Evolutionary conservation across 2,113 vertebrate species (phyloP), one percentile per base, ranked within the genome.

Genomic region (Dinomys branickii): DNA sequence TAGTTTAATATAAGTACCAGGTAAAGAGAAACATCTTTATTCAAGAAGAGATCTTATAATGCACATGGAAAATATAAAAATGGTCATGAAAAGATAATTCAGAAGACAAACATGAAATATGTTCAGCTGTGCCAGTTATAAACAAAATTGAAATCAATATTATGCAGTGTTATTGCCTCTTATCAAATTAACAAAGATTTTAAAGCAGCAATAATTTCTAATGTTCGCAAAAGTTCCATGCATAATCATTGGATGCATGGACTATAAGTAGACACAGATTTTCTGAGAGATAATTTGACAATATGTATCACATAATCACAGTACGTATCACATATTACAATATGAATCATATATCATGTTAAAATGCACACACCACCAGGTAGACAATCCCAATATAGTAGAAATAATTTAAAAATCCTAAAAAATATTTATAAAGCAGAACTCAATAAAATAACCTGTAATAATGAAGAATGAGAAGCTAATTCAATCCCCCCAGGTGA

Each of bases 101-200:
- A 96, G 50, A 85, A 24, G 13, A 85, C 6, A 54, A 69, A 83
- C 52, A 69, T 33, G 41, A 88, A 95, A 87, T 89, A 65, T 4
- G 47, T 54, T 63, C 24, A 38, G 58, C 30, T 59, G 0, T 14
- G 85, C 52, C 88, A 28, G 28, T 56, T 30, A 88, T 67, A 95
- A 88, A 83, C 69, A 91, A 93, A 85, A 96, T 41, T 26, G 59
- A 85, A 91, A 71, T 82, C 73, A 77, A 82, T 85, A 58, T 20
- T 30, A 92, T 54, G 5, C 10, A 59, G 4, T 85, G 3, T 73
- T 24, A 86, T 82, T 93, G 95, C 50, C 41, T 80, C 38, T 95
- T 47, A 73, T 67, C 59, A 83, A 67, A 94, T 92, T 73, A 95
- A 73, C 11, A 85, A 90, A 84, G 47, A 73, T 86, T 93, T 80